These are phyloP conservation scores for Laticauda colubrina DNA, from an alignment of 2,113 vertebrate species.

Conservation along the genomic window DNA sequence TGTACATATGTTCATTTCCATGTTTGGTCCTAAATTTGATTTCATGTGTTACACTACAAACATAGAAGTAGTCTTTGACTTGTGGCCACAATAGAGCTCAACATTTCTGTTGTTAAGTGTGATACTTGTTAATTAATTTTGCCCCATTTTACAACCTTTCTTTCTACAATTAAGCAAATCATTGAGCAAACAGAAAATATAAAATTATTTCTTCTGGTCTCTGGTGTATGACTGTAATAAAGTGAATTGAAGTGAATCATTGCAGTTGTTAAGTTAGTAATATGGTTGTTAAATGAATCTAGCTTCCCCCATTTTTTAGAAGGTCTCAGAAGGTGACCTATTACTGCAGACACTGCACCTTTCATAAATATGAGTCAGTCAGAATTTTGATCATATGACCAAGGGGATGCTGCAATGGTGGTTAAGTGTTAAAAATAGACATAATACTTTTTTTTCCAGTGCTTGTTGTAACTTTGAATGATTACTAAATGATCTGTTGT, in stretches of 20 bases:
- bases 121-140: background rate
- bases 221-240: too few relatives aligned
- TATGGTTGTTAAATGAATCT: background rate
- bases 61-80: background rate
- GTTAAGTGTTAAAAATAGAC: background rate
- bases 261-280: background rate
- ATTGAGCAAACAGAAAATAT: background rate
- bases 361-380: background rate
- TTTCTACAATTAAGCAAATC: background rate
- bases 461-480: background rate
- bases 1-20: background rate
- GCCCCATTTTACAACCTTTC: background rate
- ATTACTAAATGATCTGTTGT: background rate
- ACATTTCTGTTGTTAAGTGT: background rate
- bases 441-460: background rate
- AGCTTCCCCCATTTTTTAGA: background rate
- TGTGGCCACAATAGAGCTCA: background rate
- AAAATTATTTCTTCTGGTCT: too few relatives aligned
- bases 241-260: too few relatives aligned
- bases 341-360: background rate
- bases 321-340: background rate
- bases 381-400: background rate
- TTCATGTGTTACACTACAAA: background rate
- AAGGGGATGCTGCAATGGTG: background rate
- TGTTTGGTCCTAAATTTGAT: background rate